phyloP scores from a whole-genome alignment of 1,140 invertebrate genomes.

The Zaprionus lachaisei region DNA sequence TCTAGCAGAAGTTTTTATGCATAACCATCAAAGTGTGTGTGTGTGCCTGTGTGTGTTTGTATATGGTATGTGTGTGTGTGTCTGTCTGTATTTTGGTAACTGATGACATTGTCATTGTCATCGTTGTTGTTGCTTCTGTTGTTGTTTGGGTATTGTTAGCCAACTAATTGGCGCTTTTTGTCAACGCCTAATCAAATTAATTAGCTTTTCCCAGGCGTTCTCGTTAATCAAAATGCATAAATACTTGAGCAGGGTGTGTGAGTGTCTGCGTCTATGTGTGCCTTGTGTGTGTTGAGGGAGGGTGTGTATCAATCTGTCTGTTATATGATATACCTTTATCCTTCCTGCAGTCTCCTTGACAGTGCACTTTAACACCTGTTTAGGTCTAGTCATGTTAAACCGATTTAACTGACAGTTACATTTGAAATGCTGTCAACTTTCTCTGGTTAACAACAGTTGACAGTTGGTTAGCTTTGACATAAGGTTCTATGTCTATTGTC shows the following conservation, averaged over 20 bases:
- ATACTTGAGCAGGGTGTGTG: constrained; percentile 26
- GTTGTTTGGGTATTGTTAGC: constrained; percentile 37
- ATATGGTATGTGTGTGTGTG: neutral
- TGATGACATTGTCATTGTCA: constrained; percentile 29
- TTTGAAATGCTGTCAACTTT: neutral
- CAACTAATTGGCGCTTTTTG: constrained; percentile 54
- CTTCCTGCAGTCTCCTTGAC: neutral
- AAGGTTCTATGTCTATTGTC: neutral
- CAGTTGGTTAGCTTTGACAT: neutral
- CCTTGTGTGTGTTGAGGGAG: constrained; percentile 2
- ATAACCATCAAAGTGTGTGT: neutral
- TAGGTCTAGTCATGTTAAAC: neutral
- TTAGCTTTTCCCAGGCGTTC: constrained; percentile 42
- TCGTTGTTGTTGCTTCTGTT: constrained; percentile 13
- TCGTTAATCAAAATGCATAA: constrained; percentile 51
- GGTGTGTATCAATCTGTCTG: constrained; percentile 3
- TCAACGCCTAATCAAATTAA: constrained; percentile 60
- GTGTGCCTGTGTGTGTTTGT: neutral
- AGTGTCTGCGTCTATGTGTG: neutral
- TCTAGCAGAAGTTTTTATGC: constrained; percentile 26
- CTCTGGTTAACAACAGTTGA: neutral
- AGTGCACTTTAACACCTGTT: neutral
- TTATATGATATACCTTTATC: neutral
- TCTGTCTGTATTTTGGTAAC: constrained; percentile 18
- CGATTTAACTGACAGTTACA: neutral